phyloP scores from a whole-genome alignment of 1,140 invertebrate species.

The Wiebesia pumilae region DNA sequence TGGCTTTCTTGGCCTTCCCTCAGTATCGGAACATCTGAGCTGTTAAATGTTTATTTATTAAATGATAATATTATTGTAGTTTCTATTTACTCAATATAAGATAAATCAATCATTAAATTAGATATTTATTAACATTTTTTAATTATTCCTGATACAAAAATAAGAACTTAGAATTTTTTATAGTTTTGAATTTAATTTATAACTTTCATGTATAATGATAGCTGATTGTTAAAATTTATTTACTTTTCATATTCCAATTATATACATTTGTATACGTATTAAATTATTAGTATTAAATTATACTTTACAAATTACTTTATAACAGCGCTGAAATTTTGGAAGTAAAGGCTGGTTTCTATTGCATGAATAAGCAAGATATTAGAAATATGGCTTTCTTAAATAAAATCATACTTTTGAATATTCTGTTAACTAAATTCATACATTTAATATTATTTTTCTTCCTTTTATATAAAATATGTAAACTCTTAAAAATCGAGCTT shows the following conservation, averaged over 20 bases:
- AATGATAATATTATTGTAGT: background rate
- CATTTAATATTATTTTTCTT: too few relatives aligned
- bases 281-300: too few relatives aligned
- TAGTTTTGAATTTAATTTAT: background rate
- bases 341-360: background rate
- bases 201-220: background rate
- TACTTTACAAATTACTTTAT: too few relatives aligned
- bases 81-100: background rate
- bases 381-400: background rate
- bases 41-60: background rate
- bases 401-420: slow-evolving; percentile 21
- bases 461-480: background rate
- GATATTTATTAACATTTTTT: background rate
- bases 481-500: too few relatives aligned
- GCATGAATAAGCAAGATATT: background rate
- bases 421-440: background rate
- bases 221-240: background rate
- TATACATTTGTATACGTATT: background rate
- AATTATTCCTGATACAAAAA: background rate
- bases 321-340: background rate
- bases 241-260: background rate
- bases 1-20: background rate
- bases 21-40: background rate
- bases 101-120: background rate
- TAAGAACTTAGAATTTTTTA: too few relatives aligned